A percentile compares a stretch with the other conserved stretches of the same genome.
These are phyloP conservation scores for Pitta sordida DNA, from an alignment of 2,113 vertebrate genomes.

Conservation along the genomic window DNA sequence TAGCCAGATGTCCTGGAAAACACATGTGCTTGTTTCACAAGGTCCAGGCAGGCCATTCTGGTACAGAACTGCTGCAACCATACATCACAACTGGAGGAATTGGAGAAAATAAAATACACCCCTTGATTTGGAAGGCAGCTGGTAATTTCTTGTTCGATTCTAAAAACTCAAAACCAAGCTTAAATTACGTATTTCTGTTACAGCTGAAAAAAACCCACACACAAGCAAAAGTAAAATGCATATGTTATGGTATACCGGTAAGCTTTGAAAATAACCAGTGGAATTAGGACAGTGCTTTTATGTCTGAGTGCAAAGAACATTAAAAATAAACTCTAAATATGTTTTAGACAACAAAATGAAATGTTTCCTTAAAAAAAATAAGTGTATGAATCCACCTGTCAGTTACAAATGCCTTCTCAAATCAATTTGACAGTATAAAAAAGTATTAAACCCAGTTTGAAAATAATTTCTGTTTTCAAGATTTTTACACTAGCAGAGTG, in stretches of 20 bases:
- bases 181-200: not conserved
- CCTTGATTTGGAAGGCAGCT: not conserved
- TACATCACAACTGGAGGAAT: not conserved
- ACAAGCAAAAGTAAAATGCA: not conserved
- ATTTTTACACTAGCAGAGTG: not conserved
- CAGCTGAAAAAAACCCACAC: not conserved
- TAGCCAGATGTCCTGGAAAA: not conserved
- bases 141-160: not conserved
- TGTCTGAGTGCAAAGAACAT: not conserved
- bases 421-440: not conserved
- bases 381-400: not conserved
- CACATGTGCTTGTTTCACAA: not conserved
- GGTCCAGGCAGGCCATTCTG: not conserved
- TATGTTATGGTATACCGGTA: not conserved
- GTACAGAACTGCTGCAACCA: not conserved
- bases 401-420: conserved; percentile 26
- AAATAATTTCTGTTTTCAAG: conserved; percentile 20
- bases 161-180: not conserved
- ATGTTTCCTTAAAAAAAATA: not conserved
- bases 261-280: not conserved
- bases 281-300: not conserved
- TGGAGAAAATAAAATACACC: not conserved
- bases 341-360: not conserved
- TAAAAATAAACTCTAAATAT: not conserved
- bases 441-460: not conserved